A percentile compares a stretch with the other conserved stretches of the same genome.
These are phyloP conservation scores for Nansenia antarctica DNA, from an alignment of 2,113 vertebrate genomes.

Conservation along the genomic window DNA sequence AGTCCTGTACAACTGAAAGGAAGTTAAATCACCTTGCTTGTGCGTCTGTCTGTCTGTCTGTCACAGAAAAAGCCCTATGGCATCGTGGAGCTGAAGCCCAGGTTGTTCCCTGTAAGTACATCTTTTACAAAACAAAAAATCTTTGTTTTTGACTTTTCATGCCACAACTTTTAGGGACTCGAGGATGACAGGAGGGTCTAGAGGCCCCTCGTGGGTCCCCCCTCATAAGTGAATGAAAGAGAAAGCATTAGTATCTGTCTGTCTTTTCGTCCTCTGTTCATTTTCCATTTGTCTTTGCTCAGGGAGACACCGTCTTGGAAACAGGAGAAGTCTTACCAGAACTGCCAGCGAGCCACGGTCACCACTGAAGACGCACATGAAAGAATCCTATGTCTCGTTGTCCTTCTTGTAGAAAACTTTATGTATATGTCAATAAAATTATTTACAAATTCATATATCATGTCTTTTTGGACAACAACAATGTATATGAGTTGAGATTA, in stretches of 20 bases:
- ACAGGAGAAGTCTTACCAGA: constrained; percentile 84
- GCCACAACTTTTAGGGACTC: too few relatives aligned
- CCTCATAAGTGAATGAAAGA: too few relatives aligned
- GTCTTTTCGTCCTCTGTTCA: not conserved
- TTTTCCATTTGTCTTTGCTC: constrained; percentile 40
- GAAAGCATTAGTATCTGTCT: too few relatives aligned
- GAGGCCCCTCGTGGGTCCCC: too few relatives aligned
- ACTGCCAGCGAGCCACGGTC: constrained; percentile 73
- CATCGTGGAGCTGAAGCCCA: constrained; percentile 74
- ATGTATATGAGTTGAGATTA: not conserved
- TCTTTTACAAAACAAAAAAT: not conserved
- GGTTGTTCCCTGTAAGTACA: constrained; percentile 85
- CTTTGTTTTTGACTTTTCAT: not conserved
- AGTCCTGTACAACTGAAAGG: too few relatives aligned
- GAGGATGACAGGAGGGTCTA: too few relatives aligned
- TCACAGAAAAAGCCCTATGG: constrained; percentile 78
- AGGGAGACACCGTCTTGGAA: constrained; percentile 87
- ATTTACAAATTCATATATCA: constrained; percentile 24
- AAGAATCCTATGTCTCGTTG: constrained; percentile 30
- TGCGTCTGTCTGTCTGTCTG: constrained; percentile 43
- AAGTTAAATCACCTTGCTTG: constrained; percentile 3
- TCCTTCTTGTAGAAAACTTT: constrained; percentile 61
- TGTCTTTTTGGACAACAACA: not conserved
- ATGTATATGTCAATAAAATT: constrained; percentile 63
- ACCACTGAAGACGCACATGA: constrained; percentile 76